These are phyloP conservation scores for Zelleria hepariella DNA, from an alignment of 2,888 invertebrate species.

Conservation along the genomic window DNA sequence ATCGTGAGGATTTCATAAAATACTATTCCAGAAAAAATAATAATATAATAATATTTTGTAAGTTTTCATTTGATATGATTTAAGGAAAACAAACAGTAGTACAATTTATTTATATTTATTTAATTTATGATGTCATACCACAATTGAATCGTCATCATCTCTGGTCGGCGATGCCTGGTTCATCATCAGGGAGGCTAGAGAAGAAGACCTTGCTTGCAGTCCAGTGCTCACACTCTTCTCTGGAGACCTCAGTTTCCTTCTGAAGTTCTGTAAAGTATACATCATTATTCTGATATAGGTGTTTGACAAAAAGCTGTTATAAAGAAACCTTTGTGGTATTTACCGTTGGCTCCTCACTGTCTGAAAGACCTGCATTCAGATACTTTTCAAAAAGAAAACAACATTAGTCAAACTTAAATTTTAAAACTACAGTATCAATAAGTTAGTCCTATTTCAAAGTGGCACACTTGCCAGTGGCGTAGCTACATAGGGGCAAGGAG, in stretches of 20 bases:
- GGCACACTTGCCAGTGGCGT: no score
- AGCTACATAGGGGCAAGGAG: no score
- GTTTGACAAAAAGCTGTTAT: no score
- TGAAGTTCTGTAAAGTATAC: conserved; percentile 73
- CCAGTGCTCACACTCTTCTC: conserved; percentile 57
- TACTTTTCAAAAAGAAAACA: conserved; percentile 34
- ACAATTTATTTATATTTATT: background rate
- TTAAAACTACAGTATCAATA: no score
- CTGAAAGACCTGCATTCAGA: conserved; percentile 57
- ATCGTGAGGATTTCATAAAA: no score
- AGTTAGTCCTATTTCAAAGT: no score
- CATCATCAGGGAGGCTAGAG: conserved; percentile 56
- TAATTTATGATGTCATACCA: conserved; percentile 10
- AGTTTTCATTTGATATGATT: background rate
- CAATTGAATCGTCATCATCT: conserved; percentile 38
- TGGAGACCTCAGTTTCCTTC: conserved; percentile 71
- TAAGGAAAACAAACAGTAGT: background rate
- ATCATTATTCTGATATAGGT: no score
- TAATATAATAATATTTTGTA: background rate
- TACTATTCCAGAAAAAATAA: background rate
- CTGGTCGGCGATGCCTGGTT: conserved; percentile 40
- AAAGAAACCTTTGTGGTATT: conserved; percentile 18
- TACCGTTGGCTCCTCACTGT: conserved; percentile 56
- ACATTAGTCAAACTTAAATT: background rate
- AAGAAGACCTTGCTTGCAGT: conserved; percentile 56